These are phyloP conservation scores for Pseudomyrmex sp. DNA, from an alignment of 1,140 invertebrate species.

Conservation along the genomic window DNA sequence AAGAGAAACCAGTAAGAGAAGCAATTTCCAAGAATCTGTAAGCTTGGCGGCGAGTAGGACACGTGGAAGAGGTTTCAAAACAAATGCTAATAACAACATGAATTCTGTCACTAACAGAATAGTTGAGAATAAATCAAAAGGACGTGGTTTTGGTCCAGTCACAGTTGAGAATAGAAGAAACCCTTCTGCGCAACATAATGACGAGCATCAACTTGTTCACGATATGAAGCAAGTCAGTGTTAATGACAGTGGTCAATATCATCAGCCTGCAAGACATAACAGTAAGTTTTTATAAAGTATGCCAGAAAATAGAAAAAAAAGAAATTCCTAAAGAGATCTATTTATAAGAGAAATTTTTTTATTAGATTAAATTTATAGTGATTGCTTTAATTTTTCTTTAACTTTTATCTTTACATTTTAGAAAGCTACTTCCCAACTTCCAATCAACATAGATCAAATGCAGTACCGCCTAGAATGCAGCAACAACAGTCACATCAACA, in stretches of 20 bases:
- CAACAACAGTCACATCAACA: constrained; percentile 78
- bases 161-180: constrained; percentile 78
- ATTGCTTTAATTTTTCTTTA: not conserved
- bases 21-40: constrained; percentile 76
- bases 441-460: constrained; percentile 82
- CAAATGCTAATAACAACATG: constrained; percentile 81
- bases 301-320: not conserved
- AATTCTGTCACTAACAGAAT: constrained; percentile 79
- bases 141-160: constrained; percentile 76
- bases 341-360: not conserved
- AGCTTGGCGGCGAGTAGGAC: constrained; percentile 76
- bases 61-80: constrained; percentile 82
- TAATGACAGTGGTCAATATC: constrained; percentile 81
- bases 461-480: constrained; percentile 85
- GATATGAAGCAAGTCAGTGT: constrained; percentile 85
- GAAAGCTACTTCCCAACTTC: constrained; percentile 68
- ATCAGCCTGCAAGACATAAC: constrained; percentile 78
- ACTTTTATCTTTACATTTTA: constrained; percentile 11
- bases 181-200: constrained; percentile 74
- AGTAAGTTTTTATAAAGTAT: constrained; percentile 72
- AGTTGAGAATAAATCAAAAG: constrained; percentile 82
- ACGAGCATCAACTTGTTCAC: constrained; percentile 82
- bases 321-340: no score
- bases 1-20: constrained; percentile 79
- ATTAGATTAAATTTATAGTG: not conserved